Conservation (phyloP, 2,797 vertebrate genomes). For the Mormyrus proboscirostris region DNA sequence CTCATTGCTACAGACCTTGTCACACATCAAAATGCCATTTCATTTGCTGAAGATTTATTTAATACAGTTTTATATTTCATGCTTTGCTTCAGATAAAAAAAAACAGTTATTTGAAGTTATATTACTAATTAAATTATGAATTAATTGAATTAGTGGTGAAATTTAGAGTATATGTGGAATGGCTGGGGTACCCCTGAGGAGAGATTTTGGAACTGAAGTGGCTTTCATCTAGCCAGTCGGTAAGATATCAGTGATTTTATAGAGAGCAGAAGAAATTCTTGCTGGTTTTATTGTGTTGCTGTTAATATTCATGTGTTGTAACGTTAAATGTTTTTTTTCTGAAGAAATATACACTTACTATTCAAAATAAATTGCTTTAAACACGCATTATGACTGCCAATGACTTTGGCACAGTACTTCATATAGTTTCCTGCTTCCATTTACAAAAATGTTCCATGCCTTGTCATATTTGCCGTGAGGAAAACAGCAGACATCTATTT, state of each 20-base stretch:
- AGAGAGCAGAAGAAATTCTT: background rate
- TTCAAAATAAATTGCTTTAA: background rate
- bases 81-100: background rate
- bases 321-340: background rate
- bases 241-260: background rate
- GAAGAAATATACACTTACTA: background rate
- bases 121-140: background rate
- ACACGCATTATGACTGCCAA: background rate
- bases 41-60: background rate
- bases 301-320: background rate
- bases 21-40: background rate
- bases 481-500: slow-evolving; percentile 6
- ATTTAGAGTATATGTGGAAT: background rate
- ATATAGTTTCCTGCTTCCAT: background rate
- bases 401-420: background rate
- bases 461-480: background rate
- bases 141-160: background rate
- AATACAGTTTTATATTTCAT: background rate
- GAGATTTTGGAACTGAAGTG: background rate
- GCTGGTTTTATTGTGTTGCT: background rate
- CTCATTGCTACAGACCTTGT: background rate
- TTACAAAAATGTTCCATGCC: background rate
- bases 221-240: background rate
- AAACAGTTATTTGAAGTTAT: background rate
- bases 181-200: background rate